Percentiles rank a stretch among this genome's conserved stretches.
phyloP scores from a whole-genome alignment of 2,888 invertebrate genomes.

The Shargacucullia verbasci region DNA sequence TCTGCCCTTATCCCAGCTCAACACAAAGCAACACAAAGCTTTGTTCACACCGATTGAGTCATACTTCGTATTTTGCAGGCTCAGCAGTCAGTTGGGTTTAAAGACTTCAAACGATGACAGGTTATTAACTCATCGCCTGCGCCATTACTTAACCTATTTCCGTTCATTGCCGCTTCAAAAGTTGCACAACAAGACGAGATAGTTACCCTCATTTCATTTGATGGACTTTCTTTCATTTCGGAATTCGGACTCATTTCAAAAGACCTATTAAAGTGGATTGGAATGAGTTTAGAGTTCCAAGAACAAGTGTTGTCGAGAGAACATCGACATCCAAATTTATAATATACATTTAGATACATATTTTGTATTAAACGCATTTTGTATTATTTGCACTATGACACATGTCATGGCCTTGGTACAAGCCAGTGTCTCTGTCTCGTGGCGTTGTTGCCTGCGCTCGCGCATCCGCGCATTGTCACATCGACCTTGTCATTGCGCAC shows the following conservation, averaged over 20 bases:
- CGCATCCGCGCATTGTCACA: constrained; percentile 40
- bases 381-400: constrained; percentile 46
- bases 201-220: constrained; percentile 13
- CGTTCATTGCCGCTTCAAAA: constrained; percentile 25
- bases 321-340: neutral
- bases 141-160: constrained; percentile 42
- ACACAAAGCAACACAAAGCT: constrained; percentile 6
- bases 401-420: constrained; percentile 37
- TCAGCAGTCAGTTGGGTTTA: constrained; percentile 10
- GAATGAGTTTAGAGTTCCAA: too few species aligned
- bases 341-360: constrained; percentile 4
- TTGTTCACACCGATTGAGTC: constrained; percentile 30
- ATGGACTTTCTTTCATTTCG: constrained; percentile 20
- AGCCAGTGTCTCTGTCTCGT: constrained; percentile 22
- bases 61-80: constrained; percentile 1
- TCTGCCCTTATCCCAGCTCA: constrained; percentile 21
- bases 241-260: constrained; percentile 3
- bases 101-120: constrained; percentile 26
- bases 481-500: constrained; percentile 43
- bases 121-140: constrained; percentile 32
- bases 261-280: neutral
- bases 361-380: constrained; percentile 16
- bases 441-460: constrained; percentile 11
- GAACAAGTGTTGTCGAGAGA: neutral
- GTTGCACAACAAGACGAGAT: constrained; percentile 15